These are phyloP conservation scores for Macaca nemestrina DNA, from an alignment of 2,113 vertebrate species.

Conservation along the genomic window DNA sequence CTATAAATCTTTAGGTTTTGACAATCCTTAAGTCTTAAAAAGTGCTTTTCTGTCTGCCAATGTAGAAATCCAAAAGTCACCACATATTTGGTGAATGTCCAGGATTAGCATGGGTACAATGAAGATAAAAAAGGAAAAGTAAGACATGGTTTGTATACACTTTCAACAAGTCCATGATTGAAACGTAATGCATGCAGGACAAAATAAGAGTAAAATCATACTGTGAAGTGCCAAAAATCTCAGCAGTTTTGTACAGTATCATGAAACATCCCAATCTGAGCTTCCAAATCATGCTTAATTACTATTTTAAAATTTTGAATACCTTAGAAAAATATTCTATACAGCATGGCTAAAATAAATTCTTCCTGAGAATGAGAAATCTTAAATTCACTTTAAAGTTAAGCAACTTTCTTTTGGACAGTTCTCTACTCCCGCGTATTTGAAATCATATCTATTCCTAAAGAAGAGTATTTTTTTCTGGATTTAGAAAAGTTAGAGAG, in stretches of 20 bases:
- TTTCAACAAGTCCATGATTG: neutral
- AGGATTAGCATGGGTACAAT: neutral
- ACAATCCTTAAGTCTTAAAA: neutral
- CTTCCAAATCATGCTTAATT: neutral
- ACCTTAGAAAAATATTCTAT: neutral
- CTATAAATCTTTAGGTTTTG: slow-evolving; percentile 2
- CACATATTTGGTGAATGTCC: neutral
- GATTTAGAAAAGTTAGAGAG: neutral
- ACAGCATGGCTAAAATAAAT: neutral
- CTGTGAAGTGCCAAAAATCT: neutral
- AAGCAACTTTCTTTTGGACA: neutral
- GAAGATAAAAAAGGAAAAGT: neutral
- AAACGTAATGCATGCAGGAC: neutral
- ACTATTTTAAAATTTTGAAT: neutral
- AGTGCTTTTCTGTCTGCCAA: neutral
- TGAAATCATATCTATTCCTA: neutral
- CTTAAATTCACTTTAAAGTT: slow-evolving; percentile 24
- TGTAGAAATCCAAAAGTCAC: neutral
- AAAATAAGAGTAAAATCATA: neutral
- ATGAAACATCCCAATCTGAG: neutral
- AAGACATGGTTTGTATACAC: neutral
- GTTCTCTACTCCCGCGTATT: neutral
- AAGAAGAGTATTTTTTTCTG: neutral
- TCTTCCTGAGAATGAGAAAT: neutral
- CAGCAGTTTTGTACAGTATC: neutral